These are phyloP conservation scores for Drosophila maculinotata DNA, from an alignment of 2,888 invertebrate species.

Conservation along the genomic window DNA sequence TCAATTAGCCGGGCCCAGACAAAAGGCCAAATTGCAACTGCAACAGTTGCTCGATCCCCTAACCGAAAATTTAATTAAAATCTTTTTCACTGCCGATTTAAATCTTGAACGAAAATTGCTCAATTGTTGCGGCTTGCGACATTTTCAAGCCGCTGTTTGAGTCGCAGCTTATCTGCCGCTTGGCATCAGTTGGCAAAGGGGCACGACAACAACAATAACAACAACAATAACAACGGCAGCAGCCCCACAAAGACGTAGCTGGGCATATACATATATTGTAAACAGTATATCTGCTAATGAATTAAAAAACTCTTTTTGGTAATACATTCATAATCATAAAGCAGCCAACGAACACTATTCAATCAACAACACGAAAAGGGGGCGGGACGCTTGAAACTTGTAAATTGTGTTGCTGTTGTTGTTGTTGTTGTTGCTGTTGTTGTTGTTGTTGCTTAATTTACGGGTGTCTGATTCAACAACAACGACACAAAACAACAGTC, in stretches of 20 bases:
- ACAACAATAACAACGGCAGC: constrained; percentile 2
- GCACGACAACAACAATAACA: constrained; percentile 26
- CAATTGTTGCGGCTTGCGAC: constrained; percentile 64
- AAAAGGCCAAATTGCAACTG: constrained; percentile 51
- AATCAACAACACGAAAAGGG: constrained; percentile 49
- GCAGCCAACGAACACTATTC: constrained; percentile 42
- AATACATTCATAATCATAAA: constrained; percentile 43
- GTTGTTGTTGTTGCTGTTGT: constrained; percentile 8
- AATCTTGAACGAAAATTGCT: constrained; percentile 63
- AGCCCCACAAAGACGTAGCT: constrained; percentile 2
- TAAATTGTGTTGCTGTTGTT: constrained; percentile 3
- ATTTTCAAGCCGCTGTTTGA: constrained; percentile 28
- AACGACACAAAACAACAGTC: constrained; percentile 22
- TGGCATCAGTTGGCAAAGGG: constrained; percentile 48
- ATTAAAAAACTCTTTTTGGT: constrained; percentile 48
- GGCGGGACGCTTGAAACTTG: constrained; percentile 21
- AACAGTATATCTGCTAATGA: constrained; percentile 33
- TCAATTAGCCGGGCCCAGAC: constrained; percentile 45
- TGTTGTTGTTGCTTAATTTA: constrained; percentile 2
- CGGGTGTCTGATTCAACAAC: constrained; percentile 23
- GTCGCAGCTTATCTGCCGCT: constrained; percentile 63
- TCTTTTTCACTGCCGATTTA: constrained; percentile 43
- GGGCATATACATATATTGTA: constrained; percentile 12
- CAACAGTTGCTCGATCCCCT: constrained; percentile 19
- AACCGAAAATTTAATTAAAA: constrained; percentile 50